These are phyloP conservation scores for Drosophila persimilis DNA, from an alignment of 1,140 invertebrate genomes.

Conservation along the genomic window DNA sequence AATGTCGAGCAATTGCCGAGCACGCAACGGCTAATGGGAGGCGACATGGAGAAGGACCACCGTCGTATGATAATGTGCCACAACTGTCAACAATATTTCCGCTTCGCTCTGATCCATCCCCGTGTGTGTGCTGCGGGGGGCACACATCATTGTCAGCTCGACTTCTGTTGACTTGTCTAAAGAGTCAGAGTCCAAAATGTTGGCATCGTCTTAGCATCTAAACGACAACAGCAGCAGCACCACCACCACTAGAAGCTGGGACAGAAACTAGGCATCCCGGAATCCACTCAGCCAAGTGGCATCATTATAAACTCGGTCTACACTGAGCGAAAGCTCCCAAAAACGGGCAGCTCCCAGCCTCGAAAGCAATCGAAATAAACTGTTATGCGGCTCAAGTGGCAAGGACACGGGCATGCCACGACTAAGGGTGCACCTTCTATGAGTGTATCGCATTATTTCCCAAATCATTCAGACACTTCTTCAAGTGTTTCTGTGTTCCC, in stretches of 20 bases:
- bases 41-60: slow-evolving; percentile 18
- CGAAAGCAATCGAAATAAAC: not conserved
- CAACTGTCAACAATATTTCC: slow-evolving; percentile 80
- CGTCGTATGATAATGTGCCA: slow-evolving; percentile 74
- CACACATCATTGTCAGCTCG: slow-evolving; percentile 78
- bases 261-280: no score
- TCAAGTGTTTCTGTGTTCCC: slow-evolving; percentile 15
- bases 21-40: slow-evolving; percentile 17
- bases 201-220: slow-evolving; percentile 73
- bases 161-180: slow-evolving; percentile 74
- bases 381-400: not conserved
- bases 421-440: not conserved
- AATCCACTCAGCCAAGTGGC: slow-evolving; percentile 49
- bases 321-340: slow-evolving; percentile 36
- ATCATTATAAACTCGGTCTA: slow-evolving; percentile 68
- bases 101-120: slow-evolving; percentile 19
- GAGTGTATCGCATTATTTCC: slow-evolving; percentile 26
- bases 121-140: slow-evolving; percentile 11
- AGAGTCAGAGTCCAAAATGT: slow-evolving; percentile 71
- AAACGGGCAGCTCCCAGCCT: not conserved
- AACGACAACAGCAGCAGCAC: slow-evolving; percentile 54
- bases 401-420: no score
- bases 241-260: slow-evolving; percentile 9
- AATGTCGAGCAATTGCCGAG: slow-evolving; percentile 47
- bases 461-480: slow-evolving; percentile 20